Conservation (phyloP, 2,797 vertebrate species). For the Acanthornis magna region DNA sequence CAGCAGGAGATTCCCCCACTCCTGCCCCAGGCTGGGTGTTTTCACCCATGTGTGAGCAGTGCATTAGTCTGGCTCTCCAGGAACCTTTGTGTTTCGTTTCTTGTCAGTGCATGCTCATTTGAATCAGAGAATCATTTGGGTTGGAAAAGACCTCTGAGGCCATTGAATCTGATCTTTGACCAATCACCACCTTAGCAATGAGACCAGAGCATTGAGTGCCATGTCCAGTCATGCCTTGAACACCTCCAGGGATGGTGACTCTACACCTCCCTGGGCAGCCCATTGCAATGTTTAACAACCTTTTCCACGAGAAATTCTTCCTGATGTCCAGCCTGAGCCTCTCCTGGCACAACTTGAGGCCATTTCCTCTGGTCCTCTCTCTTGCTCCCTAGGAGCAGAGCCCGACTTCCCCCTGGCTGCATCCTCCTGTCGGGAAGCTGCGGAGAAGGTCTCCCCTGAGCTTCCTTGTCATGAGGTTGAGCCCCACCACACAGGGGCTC, state of each 20-base stretch:
- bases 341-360: not conserved
- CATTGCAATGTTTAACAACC: not conserved
- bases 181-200: not conserved
- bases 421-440: not conserved
- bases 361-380: rapidly evolving
- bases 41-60: not conserved
- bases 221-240: not conserved
- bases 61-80: not conserved
- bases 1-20: not conserved
- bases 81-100: not conserved
- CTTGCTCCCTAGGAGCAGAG: not conserved
- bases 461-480: not conserved
- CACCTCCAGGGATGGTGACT: not conserved
- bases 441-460: not conserved
- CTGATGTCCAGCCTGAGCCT: not conserved
- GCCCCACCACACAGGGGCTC: not conserved
- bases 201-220: not conserved
- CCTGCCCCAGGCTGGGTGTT: not conserved
- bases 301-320: not conserved
- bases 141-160: not conserved
- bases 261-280: not conserved
- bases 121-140: not conserved
- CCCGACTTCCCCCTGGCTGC: rapidly evolving
- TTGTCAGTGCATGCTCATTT: not conserved
- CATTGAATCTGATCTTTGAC: not conserved